Base-by-base conservation (phyloP, 2,888 invertebrate species). In the Metallyticus violacea region DNA sequence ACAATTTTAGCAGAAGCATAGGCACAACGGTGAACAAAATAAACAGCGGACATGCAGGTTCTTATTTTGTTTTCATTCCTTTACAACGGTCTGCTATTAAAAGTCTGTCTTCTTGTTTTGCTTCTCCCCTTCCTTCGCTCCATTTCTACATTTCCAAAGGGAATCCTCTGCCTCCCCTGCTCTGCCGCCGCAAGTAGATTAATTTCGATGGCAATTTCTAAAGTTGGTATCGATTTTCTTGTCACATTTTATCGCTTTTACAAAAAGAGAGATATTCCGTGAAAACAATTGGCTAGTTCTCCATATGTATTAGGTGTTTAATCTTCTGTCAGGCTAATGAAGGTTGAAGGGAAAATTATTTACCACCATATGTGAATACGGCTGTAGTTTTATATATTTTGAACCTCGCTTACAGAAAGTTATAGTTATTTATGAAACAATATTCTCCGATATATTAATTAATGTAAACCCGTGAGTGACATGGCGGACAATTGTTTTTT, bases 191-290 rank as follows among this genome's bases (percentile, higher is more conserved):
- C 62, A 25, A 28, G 78, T 80, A 86, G 86, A 84, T 87, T 87
- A 87, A 87, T 86, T 87, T 77, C 81, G 85, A 86, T 81, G 86
- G 85, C 85, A 84, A 83, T 87, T 86, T 87, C 79, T 40, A 22
- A 87, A 87, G 81, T 87, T 84, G 79, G 25, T 77, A 87, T 87
- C 82, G 87, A 86, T 86, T 87, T 79, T 77, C 1, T 81, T n/a
- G 81, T 28, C 22, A 83, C 62, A 83, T 5, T 83, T 85, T 85
- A 85, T 85, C 28, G 77, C 78, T 7, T 78, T 25, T 78, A 28
- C 22, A 27, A 5, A 79, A 62, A 62, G 40, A 62, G 40, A 9
- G 4, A n/a, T n/a, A n/a, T n/a, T n/a, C n/a, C n/a, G n/a, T n/a
- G n/a, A n/a, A n/a, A n/a, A n/a, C n/a, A n/a, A n/a, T n/a, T n/a